Evolutionary conservation across 2,113 vertebrate genomes (phyloP), one percentile per base, ranked within the genome.

Genomic region (Leptodactylus fuscus): DNA sequence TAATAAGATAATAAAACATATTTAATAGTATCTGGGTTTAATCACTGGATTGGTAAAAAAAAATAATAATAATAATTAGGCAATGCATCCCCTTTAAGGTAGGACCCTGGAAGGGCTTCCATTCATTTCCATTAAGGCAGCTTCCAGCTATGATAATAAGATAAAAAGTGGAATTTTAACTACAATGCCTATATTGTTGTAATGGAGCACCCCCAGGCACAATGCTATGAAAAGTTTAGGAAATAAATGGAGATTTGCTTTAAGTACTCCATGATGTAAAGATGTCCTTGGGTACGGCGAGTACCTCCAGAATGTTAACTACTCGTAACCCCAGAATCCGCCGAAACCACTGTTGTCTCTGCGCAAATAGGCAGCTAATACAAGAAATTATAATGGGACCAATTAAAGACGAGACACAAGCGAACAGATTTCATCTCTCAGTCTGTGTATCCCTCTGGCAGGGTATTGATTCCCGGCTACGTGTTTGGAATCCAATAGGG

Each of bases 401-500:
- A 60, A 62, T 80, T 80, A 62, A 80, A 80, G 22, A 80, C 22
- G 16, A 4, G 77, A 41, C 36, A 41, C 73, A 48, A 76, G 22
- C 20, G 36, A 38, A 36, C 53, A 44, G 36, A 62, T 80, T 62
- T 62, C 32, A 80, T 27, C 29, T 36, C 22, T 41, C 48, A 1
- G 55, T 18, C 53, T 62, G 36, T 41, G 77, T 62, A 9, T 80
- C 36, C 77, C 53, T 62, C 77, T 44, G 76, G 76, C 55, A 16
- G 55, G 1, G 13, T 62, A 80, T 80, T 62, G 76, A 80, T 62
- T 80, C 15, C 22, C 29, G 58, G 12, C 22, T 24, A 62, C 77
- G 77, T 80, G 77, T 80, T 80, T 62, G 77, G 53, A 80, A 80
- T 62, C 77, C 77, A 44, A 29, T 62, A 9, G 76, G 22, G 75